These are phyloP conservation scores for Neoaliturus tenellus DNA, from an alignment of 2,888 invertebrate species.

Conservation along the genomic window DNA sequence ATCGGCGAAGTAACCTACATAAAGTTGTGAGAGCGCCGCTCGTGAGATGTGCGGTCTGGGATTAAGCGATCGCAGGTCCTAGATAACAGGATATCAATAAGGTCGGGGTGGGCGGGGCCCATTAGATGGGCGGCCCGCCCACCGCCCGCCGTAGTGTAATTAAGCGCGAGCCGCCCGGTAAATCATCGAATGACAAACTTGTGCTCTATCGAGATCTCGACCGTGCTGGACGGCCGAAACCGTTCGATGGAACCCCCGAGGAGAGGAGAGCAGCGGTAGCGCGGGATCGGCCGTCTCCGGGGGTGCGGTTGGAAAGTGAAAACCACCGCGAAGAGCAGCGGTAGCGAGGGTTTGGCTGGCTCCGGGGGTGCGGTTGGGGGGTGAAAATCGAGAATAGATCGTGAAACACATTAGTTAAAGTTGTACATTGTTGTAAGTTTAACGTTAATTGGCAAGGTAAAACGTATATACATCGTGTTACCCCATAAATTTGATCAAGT, in stretches of 20 bases:
- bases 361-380: too few relatives aligned
- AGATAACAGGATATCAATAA: conserved; percentile 58
- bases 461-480: too few relatives aligned
- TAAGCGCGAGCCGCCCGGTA: conserved; percentile 51
- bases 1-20: conserved; percentile 40
- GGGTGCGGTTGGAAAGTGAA: too few relatives aligned
- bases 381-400: too few relatives aligned
- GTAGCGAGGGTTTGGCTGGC: too few relatives aligned
- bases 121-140: conserved; percentile 51
- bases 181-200: conserved; percentile 56
- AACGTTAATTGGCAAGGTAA: too few relatives aligned
- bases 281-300: not conserved
- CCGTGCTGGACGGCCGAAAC: not conserved
- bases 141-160: conserved; percentile 49
- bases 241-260: not conserved
- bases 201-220: conserved; percentile 54
- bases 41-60: conserved; percentile 49
- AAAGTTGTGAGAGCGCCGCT: conserved; percentile 30
- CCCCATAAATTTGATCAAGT: too few relatives aligned
- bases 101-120: conserved; percentile 54
- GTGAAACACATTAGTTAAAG: too few relatives aligned
- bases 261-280: conserved; percentile 24
- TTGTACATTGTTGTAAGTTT: too few relatives aligned
- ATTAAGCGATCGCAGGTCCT: conserved; percentile 57
- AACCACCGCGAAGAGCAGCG: too few relatives aligned